These are phyloP conservation scores for Drosophila cognata DNA, from an alignment of 2,888 invertebrate species.

Conservation along the genomic window DNA sequence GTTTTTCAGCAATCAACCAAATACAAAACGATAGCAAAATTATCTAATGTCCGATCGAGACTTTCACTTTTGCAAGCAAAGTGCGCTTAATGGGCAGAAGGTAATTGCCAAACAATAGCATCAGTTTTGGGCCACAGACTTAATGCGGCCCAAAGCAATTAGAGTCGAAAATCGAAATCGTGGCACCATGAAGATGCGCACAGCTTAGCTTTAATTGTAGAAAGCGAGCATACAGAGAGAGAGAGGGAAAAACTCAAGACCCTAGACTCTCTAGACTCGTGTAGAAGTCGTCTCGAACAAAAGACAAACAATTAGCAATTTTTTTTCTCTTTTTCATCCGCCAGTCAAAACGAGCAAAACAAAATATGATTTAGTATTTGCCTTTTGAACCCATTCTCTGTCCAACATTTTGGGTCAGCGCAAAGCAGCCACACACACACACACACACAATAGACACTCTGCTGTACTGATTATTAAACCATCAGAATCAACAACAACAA, in stretches of 20 bases:
- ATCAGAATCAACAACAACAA: slow-evolving; percentile 50
- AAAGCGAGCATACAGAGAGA: slow-evolving; percentile 42
- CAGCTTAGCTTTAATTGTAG: slow-evolving; percentile 67
- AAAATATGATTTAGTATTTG: slow-evolving; percentile 68
- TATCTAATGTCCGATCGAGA: slow-evolving; percentile 41
- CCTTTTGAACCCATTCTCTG: slow-evolving; percentile 53
- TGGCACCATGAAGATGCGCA: slow-evolving; percentile 41
- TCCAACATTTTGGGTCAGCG: slow-evolving; percentile 39
- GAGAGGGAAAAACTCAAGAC: not conserved
- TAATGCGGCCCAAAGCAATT: slow-evolving; percentile 27
- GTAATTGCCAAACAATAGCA: slow-evolving; percentile 49
- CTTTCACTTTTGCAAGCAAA: slow-evolving; percentile 47
- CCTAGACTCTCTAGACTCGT: not conserved
- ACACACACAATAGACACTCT: slow-evolving; percentile 56
- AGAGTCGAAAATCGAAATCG: slow-evolving; percentile 49
- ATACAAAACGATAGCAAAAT: slow-evolving; percentile 18
- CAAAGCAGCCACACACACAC: slow-evolving; percentile 35
- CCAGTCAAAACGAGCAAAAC: slow-evolving; percentile 22
- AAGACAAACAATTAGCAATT: slow-evolving; percentile 74
- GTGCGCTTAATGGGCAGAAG: slow-evolving; percentile 5
- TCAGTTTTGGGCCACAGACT: not conserved
- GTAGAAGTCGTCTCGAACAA: slow-evolving; percentile 32
- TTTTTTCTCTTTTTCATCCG: slow-evolving; percentile 10
- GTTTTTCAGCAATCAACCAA: slow-evolving; percentile 16
- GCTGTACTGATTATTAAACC: slow-evolving; percentile 73